Conservation (phyloP, 2,888 invertebrate species). For the Rhabditoides inermis region DNA sequence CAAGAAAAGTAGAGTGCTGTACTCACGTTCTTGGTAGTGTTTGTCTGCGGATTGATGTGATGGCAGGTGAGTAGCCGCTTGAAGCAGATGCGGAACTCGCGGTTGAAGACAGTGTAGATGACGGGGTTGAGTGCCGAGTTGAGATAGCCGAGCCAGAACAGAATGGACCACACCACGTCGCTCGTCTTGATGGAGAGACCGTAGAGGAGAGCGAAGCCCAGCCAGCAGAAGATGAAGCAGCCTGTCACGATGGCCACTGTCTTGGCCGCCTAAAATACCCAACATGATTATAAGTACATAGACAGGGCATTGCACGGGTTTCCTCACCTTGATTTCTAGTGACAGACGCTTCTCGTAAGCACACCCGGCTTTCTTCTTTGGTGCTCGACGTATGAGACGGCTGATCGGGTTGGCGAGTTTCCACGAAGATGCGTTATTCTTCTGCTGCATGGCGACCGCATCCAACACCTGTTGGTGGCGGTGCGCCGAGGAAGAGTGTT, state of each 20-base stretch:
- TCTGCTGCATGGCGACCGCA: no score
- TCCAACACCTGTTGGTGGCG: no score
- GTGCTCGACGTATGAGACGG: no score
- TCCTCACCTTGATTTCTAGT: constrained; percentile 49
- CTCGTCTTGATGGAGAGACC: constrained; percentile 40
- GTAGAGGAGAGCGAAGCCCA: constrained; percentile 72
- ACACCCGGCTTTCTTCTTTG: constrained; percentile 33
- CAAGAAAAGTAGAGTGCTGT: no score
- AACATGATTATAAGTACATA: background rate
- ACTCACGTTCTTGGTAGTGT: no score
- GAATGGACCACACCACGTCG: constrained; percentile 62
- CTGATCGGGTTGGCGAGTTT: no score
- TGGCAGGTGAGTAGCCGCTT: constrained; percentile 50
- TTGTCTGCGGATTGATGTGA: constrained; percentile 36
- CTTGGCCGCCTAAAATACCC: constrained; percentile 23
- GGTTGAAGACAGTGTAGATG: constrained; percentile 54
- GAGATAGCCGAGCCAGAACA: constrained; percentile 95
- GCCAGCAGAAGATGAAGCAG: constrained; percentile 90
- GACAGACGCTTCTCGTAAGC: constrained; percentile 50
- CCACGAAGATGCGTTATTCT: no score
- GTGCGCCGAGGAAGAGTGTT: no score
- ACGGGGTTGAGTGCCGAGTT: constrained; percentile 86
- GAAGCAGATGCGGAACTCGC: constrained; percentile 50
- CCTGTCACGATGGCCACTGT: constrained; percentile 77
- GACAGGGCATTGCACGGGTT: constrained; percentile 10